Percentiles rank a stretch among this genome's conserved stretches.
Conservation (phyloP, 2,797 vertebrate species). For the Sebastes diploproa region DNA sequence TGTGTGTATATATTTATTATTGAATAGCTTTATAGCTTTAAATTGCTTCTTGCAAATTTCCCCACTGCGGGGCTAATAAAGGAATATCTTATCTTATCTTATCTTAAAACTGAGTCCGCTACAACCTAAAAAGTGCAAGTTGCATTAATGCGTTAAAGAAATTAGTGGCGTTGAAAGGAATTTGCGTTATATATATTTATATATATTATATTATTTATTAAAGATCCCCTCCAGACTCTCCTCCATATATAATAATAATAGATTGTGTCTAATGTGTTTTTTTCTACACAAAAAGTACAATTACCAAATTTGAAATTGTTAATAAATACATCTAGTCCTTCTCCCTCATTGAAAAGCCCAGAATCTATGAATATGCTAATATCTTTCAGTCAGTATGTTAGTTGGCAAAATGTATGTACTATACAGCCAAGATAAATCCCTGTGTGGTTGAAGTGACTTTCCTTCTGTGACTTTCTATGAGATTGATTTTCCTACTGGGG, state of each 20-base stretch:
- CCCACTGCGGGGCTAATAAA: no score
- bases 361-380: background rate
- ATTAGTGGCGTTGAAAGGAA: no score
- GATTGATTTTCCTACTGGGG: background rate
- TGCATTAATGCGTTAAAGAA: no score
- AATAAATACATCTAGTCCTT: no score
- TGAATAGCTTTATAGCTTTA: no score
- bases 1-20: no score
- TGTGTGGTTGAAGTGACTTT: background rate
- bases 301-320: background rate
- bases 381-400: background rate
- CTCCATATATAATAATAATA: background rate
- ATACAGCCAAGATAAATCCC: background rate
- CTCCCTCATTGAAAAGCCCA: background rate
- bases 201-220: no score
- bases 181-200: no score
- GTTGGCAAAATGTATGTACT: background rate
- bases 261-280: background rate
- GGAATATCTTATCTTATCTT: no score
- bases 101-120: no score
- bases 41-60: no score
- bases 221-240: background rate
- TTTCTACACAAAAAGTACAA: background rate
- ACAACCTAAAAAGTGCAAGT: fast-evolving
- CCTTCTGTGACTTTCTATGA: background rate